Base-by-base conservation (phyloP, 2,797 vertebrate species). In the Alauda arvensis region DNA sequence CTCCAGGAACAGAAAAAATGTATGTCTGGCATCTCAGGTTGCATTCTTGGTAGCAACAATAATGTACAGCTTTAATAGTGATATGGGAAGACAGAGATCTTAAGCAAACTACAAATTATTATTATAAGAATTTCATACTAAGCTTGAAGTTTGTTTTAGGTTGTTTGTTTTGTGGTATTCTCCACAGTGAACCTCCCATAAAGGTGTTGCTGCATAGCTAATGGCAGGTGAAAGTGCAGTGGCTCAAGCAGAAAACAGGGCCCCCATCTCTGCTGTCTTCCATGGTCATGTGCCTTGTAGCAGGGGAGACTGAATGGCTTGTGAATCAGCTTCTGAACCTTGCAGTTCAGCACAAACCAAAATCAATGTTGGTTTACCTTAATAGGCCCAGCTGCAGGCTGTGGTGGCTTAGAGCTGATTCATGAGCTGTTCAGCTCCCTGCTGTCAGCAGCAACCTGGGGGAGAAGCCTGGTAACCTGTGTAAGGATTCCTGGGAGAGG, bases 361-460 rank as follows among this genome's bases (percentile, higher is more conserved):
- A 94, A 90, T 91, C 92, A 89, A 83, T 94, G 83, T 34, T 87
- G 92, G 87, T 92, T 93, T 94, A 66, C 87, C 63, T 87, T 85
- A 92, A 92, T 13, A 89, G 85, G 63, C 67, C 63, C 46, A 8
- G 34, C 60, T 91, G 29, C 63, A 91, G 85, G 14, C 53, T 87
- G 74, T 9, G 1, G 83, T 87, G 83, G 53, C 89, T 95, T 79
- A 53, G 31, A 83, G 63, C 39, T 92, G 87, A 93, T 91, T 93
- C 77, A 85, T 57, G 43, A 67, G 67, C 25, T 60, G 24, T 56
- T 86, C 75, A 86, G 19, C 39, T 78, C 26, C 60, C 29, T 2
- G 1, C 20, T 87, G 34, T 51, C 43, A 60, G 45, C n/a, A 78
- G 77, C 31, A 72, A 14, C 45, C 80, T 81, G 45, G 14, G 70